A percentile compares a stretch with the other conserved stretches of the same genome.
These are phyloP conservation scores for Hyphantria cunea DNA, from an alignment of 1,140 invertebrate genomes.

Conservation along the genomic window DNA sequence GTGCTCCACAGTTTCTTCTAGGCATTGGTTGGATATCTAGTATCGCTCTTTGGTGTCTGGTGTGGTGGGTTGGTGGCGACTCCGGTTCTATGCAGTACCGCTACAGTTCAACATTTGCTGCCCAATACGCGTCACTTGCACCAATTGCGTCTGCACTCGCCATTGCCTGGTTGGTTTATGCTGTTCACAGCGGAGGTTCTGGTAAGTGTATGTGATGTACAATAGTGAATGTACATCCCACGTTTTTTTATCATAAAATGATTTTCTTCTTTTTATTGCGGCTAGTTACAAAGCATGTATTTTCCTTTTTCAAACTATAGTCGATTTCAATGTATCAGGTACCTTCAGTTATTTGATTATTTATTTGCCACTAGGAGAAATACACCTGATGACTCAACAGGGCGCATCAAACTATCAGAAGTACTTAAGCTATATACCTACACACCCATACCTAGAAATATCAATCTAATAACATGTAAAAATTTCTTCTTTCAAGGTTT, in stretches of 20 bases:
- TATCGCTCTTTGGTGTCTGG: constrained; percentile 76
- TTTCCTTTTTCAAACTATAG: no score
- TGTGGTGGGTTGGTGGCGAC: constrained; percentile 84
- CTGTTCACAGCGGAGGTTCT: constrained; percentile 83
- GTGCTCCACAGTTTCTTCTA: constrained; percentile 68
- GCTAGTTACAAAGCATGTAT: no score
- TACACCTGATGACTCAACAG: no score
- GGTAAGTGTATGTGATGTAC: constrained; percentile 63
- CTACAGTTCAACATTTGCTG: constrained; percentile 83
- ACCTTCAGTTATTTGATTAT: no score
- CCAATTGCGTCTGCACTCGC: constrained; percentile 84
- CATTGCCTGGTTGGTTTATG: constrained; percentile 86
- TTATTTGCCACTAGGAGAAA: no score
- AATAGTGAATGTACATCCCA: no score
- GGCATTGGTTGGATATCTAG: constrained; percentile 83
- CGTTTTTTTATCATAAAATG: no score
- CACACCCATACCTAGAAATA: no score
- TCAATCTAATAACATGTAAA: background rate
- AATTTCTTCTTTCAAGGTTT: constrained; percentile 73
- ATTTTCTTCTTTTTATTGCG: no score
- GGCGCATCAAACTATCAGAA: no score
- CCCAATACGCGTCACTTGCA: constrained; percentile 85
- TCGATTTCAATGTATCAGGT: no score
- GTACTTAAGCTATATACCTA: no score
- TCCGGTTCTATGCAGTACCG: constrained; percentile 83